A percentile compares a stretch with the other conserved stretches of the same genome.
Conservation (phyloP, 2,113 vertebrate species). For the Cinclus mexicanus region DNA sequence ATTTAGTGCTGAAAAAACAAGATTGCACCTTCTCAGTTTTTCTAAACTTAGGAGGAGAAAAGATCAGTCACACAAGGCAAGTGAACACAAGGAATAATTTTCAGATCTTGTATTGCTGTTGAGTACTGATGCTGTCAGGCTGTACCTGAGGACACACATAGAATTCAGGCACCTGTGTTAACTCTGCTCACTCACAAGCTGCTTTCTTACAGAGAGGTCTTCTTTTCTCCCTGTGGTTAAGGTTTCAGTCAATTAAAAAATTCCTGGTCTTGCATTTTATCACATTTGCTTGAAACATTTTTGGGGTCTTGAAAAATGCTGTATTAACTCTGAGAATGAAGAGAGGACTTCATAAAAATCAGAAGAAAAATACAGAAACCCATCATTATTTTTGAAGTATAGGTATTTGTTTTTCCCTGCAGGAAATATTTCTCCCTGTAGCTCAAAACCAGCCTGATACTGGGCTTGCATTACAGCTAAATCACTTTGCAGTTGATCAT, state of each 20-base stretch:
- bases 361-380: background rate
- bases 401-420: background rate
- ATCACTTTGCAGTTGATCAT: background rate
- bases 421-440: background rate
- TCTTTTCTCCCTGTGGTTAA: background rate
- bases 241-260: background rate
- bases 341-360: background rate
- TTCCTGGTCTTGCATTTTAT: background rate
- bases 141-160: background rate
- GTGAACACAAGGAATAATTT: background rate
- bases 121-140: constrained; percentile 25
- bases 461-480: background rate
- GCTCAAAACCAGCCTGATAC: background rate
- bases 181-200: background rate
- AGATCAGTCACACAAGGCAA: background rate
- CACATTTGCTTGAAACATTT: background rate
- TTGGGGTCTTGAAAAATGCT: background rate
- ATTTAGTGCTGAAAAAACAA: background rate
- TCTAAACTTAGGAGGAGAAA: background rate
- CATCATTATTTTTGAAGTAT: background rate
- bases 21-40: background rate
- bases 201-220: background rate
- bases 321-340: background rate
- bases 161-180: background rate
- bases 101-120: background rate